Evolutionary conservation across 2,113 vertebrate genomes (phyloP).

Genomic region (Podocnemis expansa): DNA sequence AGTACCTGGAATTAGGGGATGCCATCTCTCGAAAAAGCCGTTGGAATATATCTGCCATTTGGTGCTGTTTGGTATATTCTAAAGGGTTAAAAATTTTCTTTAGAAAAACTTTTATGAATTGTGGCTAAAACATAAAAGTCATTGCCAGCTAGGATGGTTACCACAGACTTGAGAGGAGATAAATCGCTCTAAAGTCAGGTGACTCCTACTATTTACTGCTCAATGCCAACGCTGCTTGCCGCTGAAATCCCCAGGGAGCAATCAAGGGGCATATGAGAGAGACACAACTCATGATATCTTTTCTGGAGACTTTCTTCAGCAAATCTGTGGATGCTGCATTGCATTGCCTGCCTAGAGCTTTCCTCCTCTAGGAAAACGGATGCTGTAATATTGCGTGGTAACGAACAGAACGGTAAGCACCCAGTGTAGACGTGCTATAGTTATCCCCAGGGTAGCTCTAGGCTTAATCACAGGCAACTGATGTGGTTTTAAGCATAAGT

Average conservation of each 20-base stretch:
- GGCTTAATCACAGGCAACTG: neutral
- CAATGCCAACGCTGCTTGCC: neutral
- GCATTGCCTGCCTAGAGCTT: neutral
- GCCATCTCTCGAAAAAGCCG: neutral
- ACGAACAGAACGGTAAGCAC: neutral
- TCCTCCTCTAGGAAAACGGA: neutral
- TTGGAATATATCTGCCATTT: neutral
- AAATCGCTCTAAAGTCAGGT: neutral
- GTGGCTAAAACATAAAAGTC: neutral
- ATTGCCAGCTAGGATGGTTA: neutral
- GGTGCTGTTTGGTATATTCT: neutral
- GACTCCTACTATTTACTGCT: neutral
- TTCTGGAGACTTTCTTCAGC: neutral
- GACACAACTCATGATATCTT: neutral
- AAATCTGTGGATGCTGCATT: neutral
- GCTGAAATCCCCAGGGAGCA: neutral
- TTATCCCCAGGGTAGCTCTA: neutral
- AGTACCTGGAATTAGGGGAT: neutral
- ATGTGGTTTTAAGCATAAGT: neutral
- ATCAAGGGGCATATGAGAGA: neutral
- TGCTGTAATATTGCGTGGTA: neutral
- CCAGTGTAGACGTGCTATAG: neutral
- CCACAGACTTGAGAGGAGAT: neutral
- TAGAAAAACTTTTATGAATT: neutral
- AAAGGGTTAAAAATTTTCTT: neutral